Evolutionary conservation across 2,113 vertebrate genomes (phyloP).

Genomic region (Catagonus wagneri): DNA sequence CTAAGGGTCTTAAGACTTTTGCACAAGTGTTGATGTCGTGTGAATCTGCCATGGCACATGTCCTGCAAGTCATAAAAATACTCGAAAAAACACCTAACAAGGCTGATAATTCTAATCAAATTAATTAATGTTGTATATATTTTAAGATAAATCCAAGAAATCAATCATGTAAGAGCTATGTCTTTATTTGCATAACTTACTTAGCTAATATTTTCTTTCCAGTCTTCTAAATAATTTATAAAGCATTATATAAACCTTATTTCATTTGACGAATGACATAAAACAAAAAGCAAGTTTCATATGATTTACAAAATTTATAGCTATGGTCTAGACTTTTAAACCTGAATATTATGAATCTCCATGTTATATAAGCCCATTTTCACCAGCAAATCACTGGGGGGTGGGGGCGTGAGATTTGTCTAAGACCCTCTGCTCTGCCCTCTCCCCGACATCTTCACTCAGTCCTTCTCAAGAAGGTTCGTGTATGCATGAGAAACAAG

Average conservation of each 20-base stretch:
- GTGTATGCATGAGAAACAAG: background rate
- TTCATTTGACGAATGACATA: constrained; percentile 5
- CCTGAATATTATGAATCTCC: background rate
- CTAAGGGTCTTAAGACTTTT: constrained; percentile 61
- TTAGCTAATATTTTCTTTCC: background rate
- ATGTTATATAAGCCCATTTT: background rate
- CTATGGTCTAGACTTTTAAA: constrained; percentile 15
- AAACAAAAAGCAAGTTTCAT: constrained; percentile 53
- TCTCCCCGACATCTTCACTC: background rate
- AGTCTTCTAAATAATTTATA: constrained; percentile 17
- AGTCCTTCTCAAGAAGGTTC: background rate
- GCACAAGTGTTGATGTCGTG: constrained; percentile 51
- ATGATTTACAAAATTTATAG: constrained; percentile 19
- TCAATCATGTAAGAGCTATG: background rate
- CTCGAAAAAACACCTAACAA: background rate
- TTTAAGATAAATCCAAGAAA: constrained; percentile 36
- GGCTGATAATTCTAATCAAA: constrained; percentile 52
- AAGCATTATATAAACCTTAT: background rate
- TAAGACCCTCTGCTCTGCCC: background rate
- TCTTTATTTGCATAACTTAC: constrained; percentile 9
- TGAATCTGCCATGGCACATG: constrained; percentile 60
- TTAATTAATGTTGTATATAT: constrained; percentile 56
- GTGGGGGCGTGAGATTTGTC: background rate
- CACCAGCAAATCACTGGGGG: background rate
- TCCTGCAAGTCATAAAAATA: constrained; percentile 47